Evolutionary conservation across 2,888 invertebrate genomes (phyloP).

Genomic region (Rhagonycha lutea): DNA sequence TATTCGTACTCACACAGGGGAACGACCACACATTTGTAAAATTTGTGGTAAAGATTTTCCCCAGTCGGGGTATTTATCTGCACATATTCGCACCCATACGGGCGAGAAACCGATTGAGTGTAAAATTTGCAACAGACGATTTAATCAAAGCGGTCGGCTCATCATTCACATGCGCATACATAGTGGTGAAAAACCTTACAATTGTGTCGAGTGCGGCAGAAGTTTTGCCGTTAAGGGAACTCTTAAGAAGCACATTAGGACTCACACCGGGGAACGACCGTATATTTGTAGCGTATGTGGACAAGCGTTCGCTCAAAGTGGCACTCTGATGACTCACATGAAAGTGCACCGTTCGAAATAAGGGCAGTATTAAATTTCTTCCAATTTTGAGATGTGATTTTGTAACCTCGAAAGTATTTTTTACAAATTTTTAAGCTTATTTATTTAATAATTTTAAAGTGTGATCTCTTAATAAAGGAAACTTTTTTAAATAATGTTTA

Average conservation of each 20-base stretch:
- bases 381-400: background rate
- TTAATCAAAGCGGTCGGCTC: conserved; percentile 45
- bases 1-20: conserved; percentile 41
- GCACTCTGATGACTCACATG: conserved; percentile 45
- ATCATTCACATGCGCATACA: conserved; percentile 45
- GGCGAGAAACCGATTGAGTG: conserved; percentile 46
- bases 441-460: background rate
- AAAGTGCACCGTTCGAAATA: conserved; percentile 44
- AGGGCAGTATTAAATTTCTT: background rate
- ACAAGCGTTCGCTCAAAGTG: conserved; percentile 44
- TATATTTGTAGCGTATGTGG: conserved; percentile 46
- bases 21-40: conserved; percentile 41
- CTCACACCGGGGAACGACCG: conserved; percentile 47
- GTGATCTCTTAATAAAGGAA: background rate
- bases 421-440: background rate
- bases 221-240: conserved; percentile 46
- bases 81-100: conserved; percentile 47
- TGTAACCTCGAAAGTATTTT: background rate
- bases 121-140: conserved; percentile 40
- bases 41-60: conserved; percentile 45
- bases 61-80: conserved; percentile 44
- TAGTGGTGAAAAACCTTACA: conserved; percentile 45
- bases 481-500: background rate
- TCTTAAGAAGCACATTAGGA: conserved; percentile 46
- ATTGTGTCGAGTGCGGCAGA: conserved; percentile 44